A percentile compares a stretch with the other conserved stretches of the same genome.
These are phyloP conservation scores for Cyrtodaria siliqua DNA, from an alignment of 2,888 invertebrate genomes.

Conservation along the genomic window DNA sequence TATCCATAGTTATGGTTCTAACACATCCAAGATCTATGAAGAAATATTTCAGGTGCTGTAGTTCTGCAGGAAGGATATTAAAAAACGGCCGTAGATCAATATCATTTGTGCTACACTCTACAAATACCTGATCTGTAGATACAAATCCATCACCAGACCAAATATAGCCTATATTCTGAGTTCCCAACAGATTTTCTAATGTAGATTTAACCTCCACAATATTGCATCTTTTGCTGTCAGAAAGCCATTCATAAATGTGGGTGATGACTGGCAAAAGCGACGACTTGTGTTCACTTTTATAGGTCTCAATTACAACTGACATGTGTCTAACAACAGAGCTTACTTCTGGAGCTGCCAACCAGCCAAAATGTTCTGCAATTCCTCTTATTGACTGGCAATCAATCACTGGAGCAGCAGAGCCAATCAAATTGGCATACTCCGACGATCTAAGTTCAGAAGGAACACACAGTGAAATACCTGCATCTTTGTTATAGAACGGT, in stretches of 20 bases:
- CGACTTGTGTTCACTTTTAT: slow-evolving; percentile 4
- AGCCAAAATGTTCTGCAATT: slow-evolving; percentile 18
- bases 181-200: neutral
- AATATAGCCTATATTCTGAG: neutral
- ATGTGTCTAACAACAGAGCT: slow-evolving; percentile 1
- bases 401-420: slow-evolving; percentile 32
- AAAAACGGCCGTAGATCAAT: slow-evolving; percentile 46
- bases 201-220: neutral
- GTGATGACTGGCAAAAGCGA: neutral
- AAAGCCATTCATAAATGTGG: slow-evolving; percentile 3
- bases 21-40: slow-evolving; percentile 30
- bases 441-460: slow-evolving; percentile 26
- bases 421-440: slow-evolving; percentile 28
- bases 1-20: neutral
- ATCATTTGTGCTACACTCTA: slow-evolving; percentile 6
- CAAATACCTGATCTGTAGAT: slow-evolving; percentile 11
- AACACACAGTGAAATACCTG: slow-evolving; percentile 4
- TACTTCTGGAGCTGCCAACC: neutral
- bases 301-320: neutral
- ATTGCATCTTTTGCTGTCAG: neutral
- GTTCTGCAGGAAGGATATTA: slow-evolving; percentile 38
- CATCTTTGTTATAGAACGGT: slow-evolving; percentile 4
- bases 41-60: slow-evolving; percentile 25
- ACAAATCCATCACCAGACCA: slow-evolving; percentile 45
- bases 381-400: neutral